These are phyloP conservation scores for Odontophorus gujanensis DNA, from an alignment of 2,113 vertebrate species.

Conservation along the genomic window DNA sequence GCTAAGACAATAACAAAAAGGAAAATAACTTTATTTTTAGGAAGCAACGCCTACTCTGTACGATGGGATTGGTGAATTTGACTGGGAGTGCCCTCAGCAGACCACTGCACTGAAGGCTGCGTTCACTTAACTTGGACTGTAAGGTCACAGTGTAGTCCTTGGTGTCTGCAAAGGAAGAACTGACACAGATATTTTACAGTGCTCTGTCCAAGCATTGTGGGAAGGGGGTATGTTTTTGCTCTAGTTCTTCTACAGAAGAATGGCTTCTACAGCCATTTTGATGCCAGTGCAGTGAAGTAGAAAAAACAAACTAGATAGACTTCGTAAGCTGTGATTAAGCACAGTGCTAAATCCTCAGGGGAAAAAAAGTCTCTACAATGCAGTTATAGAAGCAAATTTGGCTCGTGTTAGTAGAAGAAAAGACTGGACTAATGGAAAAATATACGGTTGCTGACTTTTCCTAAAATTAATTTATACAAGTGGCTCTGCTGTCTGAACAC, in stretches of 20 bases:
- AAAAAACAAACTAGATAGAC: not conserved
- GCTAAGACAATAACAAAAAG: not conserved
- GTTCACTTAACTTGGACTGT: not conserved
- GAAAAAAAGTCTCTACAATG: not conserved
- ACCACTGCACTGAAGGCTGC: not conserved
- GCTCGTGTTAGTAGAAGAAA: not conserved
- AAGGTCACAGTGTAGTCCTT: not conserved
- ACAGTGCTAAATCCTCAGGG: not conserved
- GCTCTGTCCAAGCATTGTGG: not conserved
- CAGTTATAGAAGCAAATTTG: not conserved
- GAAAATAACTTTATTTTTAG: not conserved
- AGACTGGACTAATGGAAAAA: not conserved
- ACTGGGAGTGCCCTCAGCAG: not conserved
- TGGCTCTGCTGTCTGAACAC: not conserved
- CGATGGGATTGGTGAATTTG: not conserved
- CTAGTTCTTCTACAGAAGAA: not conserved
- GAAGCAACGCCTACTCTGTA: rapidly evolving
- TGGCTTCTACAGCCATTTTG: slow-evolving; percentile 15
- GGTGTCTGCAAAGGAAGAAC: not conserved
- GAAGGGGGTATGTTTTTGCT: not conserved
- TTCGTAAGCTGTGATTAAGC: slow-evolving; percentile 17
- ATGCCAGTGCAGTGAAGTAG: not conserved
- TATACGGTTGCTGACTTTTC: not conserved
- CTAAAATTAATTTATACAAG: not conserved
- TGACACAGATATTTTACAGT: not conserved